Evolutionary conservation across 2,888 invertebrate species (phyloP).

Genomic region (Hedya salicella): DNA sequence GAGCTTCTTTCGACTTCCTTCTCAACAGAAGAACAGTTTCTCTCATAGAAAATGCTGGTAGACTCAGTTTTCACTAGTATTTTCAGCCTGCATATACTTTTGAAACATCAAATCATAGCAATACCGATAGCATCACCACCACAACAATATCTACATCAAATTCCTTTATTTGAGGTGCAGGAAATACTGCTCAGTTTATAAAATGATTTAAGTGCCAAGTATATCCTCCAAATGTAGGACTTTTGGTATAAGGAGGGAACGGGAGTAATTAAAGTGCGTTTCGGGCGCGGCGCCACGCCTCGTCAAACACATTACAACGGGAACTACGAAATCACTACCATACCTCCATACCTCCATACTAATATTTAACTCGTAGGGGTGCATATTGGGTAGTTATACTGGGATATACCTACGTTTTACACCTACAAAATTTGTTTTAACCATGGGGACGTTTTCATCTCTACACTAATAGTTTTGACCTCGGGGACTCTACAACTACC

Average conservation of each 20-base stretch:
- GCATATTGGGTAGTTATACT: too few species aligned
- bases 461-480: too few species aligned
- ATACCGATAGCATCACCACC: constrained; percentile 10
- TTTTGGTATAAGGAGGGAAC: neutral
- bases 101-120: neutral
- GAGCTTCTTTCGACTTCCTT: too few species aligned
- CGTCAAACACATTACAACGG: constrained; percentile 32
- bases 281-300: constrained; percentile 31
- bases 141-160: neutral
- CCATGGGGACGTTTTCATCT: too few species aligned
- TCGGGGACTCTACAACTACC: too few species aligned
- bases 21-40: too few species aligned
- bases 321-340: constrained; percentile 29
- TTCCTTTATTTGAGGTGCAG: neutral
- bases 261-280: constrained; percentile 38
- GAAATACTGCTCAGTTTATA: neutral
- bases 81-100: too few species aligned
- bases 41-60: too few species aligned
- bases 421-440: too few species aligned
- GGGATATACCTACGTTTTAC: too few species aligned
- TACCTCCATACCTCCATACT: neutral
- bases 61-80: too few species aligned
- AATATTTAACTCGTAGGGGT: too few species aligned
- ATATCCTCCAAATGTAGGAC: neutral
- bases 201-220: neutral